These are phyloP conservation scores for Tamandua tetradactyla DNA, from an alignment of 2,797 vertebrate species.

Conservation along the genomic window DNA sequence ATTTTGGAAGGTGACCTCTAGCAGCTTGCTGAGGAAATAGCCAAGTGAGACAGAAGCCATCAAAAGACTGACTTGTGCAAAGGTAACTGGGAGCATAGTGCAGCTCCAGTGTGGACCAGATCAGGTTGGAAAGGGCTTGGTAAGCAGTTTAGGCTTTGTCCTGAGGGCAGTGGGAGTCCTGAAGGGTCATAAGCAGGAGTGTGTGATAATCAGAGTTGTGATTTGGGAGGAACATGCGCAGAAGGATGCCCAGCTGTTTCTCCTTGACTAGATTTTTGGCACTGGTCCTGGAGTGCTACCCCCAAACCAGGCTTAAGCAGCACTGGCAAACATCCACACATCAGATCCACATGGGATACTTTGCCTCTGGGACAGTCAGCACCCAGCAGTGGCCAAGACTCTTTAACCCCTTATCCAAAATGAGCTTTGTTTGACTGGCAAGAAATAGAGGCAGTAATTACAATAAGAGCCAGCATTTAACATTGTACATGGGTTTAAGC, in stretches of 20 bases:
- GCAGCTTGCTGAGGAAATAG: background rate
- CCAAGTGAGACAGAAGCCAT: background rate
- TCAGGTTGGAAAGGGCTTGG: background rate
- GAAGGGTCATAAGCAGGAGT: background rate
- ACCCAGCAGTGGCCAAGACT: background rate
- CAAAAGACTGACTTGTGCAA: no score
- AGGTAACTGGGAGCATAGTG: background rate
- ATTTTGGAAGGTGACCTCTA: background rate
- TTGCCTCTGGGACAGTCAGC: background rate
- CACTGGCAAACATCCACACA: background rate
- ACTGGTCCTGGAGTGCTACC: background rate
- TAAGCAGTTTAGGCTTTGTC: background rate
- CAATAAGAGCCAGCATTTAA: background rate
- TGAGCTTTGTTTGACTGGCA: background rate
- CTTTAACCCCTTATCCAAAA: background rate
- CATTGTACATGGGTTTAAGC: background rate
- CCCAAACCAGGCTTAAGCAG: background rate
- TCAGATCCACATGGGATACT: background rate
- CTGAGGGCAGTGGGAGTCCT: background rate
- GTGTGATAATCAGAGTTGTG: background rate
- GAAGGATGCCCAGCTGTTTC: background rate
- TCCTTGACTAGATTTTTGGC: background rate
- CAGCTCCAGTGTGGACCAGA: background rate
- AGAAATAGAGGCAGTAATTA: no score
- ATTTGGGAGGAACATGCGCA: background rate